Evolutionary conservation across 2,888 invertebrate genomes (phyloP).

Genomic region (Mesorhabditis sp.): DNA sequence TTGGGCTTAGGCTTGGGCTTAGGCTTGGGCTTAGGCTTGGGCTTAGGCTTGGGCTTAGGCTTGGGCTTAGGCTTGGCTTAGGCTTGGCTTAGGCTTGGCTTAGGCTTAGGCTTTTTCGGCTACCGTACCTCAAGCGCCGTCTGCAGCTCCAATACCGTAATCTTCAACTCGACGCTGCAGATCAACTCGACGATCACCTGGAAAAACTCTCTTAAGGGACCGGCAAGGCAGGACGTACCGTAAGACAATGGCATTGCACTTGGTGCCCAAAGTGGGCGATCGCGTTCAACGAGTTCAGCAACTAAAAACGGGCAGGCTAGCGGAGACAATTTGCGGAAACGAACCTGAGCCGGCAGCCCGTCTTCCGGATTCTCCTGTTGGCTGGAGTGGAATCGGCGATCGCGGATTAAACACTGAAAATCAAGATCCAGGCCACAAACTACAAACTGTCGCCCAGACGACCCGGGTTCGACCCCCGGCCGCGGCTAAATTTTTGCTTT

Average conservation of each 20-base stretch:
- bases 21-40: too few species aligned
- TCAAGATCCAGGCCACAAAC: too few species aligned
- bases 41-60: too few species aligned
- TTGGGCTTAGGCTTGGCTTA: too few species aligned
- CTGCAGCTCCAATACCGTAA: constrained; percentile 41
- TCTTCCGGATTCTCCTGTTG: constrained; percentile 28
- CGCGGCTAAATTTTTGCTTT: too few species aligned
- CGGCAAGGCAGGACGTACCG: constrained; percentile 20
- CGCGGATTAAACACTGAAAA: constrained; percentile 40
- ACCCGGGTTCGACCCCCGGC: too few species aligned
- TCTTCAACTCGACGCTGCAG: constrained; percentile 40
- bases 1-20: too few species aligned
- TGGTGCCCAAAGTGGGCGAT: constrained; percentile 46
- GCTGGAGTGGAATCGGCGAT: constrained; percentile 34
- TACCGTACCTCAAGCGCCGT: constrained; percentile 37
- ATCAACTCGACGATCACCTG: constrained; percentile 51
- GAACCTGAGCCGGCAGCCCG: constrained; percentile 25
- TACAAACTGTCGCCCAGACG: too few species aligned
- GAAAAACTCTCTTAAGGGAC: background rate
- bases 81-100: too few species aligned
- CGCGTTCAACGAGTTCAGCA: constrained; percentile 37
- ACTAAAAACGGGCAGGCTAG: constrained; percentile 58
- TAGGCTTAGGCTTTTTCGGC: too few species aligned
- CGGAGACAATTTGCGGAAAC: too few species aligned
- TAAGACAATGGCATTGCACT: constrained; percentile 47